Evolutionary conservation across 2,888 invertebrate genomes (phyloP).

Genomic region (Anagyrus pseudococci): DNA sequence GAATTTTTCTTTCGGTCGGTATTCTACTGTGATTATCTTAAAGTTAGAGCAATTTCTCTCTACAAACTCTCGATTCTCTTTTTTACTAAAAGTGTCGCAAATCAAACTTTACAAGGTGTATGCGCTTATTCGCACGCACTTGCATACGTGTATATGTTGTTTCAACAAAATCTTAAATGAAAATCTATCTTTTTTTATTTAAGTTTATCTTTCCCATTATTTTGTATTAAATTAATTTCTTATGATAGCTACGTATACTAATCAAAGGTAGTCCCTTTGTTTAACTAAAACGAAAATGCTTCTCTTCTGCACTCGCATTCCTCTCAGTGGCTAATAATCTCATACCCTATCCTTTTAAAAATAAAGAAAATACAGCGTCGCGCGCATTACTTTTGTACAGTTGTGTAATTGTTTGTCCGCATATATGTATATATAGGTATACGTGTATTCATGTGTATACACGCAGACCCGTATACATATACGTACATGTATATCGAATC

Average conservation of each 20-base stretch:
- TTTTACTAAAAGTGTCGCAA: neutral
- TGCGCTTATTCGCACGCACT: neutral
- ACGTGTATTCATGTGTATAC: too few relatives aligned
- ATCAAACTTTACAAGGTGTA: neutral
- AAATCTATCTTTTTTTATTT: too few relatives aligned
- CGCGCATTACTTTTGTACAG: constrained; percentile 37
- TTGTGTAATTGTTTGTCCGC: constrained; percentile 36
- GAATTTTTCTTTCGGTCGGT: neutral
- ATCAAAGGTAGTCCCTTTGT: neutral
- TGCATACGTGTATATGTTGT: neutral
- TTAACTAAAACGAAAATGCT: neutral
- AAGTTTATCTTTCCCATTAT: too few relatives aligned
- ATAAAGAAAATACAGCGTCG: constrained; percentile 14
- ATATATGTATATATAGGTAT: constrained; percentile 23
- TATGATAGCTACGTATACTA: neutral
- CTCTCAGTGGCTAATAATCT: neutral
- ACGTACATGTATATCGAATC: constrained; percentile 26
- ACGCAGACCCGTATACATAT: too few relatives aligned
- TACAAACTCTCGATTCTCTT: neutral
- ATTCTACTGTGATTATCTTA: neutral
- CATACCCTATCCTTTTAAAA: constrained; percentile 2
- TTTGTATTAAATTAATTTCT: neutral
- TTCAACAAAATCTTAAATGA: too few relatives aligned
- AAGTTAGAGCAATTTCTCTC: too few relatives aligned
- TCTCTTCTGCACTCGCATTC: neutral